These are phyloP conservation scores for Labrus mixtus DNA, from an alignment of 2,113 vertebrate species.

Conservation along the genomic window DNA sequence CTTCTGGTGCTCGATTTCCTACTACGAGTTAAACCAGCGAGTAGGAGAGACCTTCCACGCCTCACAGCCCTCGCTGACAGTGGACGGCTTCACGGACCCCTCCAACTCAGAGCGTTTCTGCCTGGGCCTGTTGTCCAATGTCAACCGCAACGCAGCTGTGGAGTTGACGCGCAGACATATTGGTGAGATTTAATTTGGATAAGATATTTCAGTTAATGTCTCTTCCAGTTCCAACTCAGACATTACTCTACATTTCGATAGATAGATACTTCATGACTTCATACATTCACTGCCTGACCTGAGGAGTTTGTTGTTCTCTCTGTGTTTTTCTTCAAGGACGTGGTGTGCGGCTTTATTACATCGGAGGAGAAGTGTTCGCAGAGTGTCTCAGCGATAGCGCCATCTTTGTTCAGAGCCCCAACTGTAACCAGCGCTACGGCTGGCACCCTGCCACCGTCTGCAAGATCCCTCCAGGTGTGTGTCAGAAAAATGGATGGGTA, in stretches of 20 bases:
- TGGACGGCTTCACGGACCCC: slow-evolving; percentile 98
- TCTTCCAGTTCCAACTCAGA: too few relatives aligned
- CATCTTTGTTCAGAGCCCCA: slow-evolving; percentile 98
- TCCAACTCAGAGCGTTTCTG: slow-evolving; percentile 99
- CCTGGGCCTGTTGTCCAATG: slow-evolving; percentile 95
- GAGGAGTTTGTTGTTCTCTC: neutral
- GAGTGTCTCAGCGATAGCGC: slow-evolving; percentile 99
- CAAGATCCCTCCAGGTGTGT: slow-evolving; percentile 97
- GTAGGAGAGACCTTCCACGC: slow-evolving; percentile 99
- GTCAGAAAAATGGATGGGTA: neutral
- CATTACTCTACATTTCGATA: too few relatives aligned
- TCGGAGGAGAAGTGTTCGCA: slow-evolving; percentile 97
- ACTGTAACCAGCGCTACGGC: slow-evolving; percentile 99
- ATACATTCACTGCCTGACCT: neutral
- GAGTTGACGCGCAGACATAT: slow-evolving; percentile 96
- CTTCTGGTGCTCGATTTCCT: slow-evolving; percentile 99
- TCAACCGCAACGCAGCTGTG: slow-evolving; percentile 96
- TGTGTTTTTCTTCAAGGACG: slow-evolving; percentile 83
- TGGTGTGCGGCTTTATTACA: slow-evolving; percentile 97
- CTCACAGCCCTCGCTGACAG: slow-evolving; percentile 97
- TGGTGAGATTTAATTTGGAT: slow-evolving; percentile 78
- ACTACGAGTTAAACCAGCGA: slow-evolving; percentile 98
- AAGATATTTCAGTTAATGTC: too few relatives aligned
- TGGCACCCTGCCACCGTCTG: slow-evolving; percentile 99
- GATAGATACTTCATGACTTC: too few relatives aligned